These are phyloP conservation scores for Caloenas nicobarica DNA, from an alignment of 2,113 vertebrate species.

Conservation along the genomic window DNA sequence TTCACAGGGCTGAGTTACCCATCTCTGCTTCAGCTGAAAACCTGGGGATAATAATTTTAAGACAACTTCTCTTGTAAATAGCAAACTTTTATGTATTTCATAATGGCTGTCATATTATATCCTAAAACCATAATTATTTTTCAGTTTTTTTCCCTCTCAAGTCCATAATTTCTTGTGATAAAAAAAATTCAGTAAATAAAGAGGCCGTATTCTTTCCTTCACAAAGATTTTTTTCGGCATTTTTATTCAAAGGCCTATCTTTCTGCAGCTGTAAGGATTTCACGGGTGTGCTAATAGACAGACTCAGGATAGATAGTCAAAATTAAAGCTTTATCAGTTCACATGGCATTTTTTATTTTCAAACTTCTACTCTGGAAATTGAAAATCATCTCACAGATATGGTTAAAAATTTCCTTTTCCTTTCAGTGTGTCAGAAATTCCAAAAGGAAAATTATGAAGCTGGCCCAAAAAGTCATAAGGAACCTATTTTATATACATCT, in stretches of 20 bases:
- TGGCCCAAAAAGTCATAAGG: slow-evolving; percentile 28
- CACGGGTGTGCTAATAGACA: neutral
- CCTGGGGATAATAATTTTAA: neutral
- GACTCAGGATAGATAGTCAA: neutral
- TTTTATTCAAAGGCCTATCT: slow-evolving; percentile 41
- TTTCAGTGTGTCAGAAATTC: slow-evolving; percentile 27
- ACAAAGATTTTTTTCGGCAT: neutral
- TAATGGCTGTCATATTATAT: neutral
- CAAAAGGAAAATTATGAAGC: slow-evolving; percentile 14
- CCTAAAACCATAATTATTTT: neutral
- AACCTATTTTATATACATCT: slow-evolving; percentile 28
- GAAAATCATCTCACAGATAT: neutral
- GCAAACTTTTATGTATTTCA: neutral
- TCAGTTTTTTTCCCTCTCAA: neutral
- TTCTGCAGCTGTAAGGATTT: slow-evolving; percentile 16
- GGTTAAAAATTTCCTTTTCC: neutral
- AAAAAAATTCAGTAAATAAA: neutral
- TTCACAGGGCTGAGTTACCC: neutral
- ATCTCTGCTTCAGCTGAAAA: neutral
- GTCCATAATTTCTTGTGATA: neutral
- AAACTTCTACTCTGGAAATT: neutral
- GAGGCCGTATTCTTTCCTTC: neutral
- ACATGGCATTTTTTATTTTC: neutral
- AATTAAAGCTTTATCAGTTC: slow-evolving; percentile 35
- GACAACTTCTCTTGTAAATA: neutral